Evolutionary conservation across 2,113 vertebrate genomes (phyloP).

Genomic region (Stictonetta naevosa): DNA sequence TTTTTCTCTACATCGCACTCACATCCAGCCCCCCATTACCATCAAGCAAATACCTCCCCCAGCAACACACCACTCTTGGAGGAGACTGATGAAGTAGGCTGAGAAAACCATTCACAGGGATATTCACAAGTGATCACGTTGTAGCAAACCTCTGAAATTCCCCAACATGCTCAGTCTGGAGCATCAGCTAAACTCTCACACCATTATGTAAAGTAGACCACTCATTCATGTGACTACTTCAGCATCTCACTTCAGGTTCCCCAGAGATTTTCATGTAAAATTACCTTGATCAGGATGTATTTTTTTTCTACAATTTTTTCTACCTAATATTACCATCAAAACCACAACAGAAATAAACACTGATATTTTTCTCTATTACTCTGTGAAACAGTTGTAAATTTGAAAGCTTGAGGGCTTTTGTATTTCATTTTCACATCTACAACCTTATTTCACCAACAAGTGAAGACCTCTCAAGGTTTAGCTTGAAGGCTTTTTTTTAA

Average conservation of each 20-base stretch:
- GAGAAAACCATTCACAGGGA: rapidly evolving
- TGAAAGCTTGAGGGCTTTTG: background rate
- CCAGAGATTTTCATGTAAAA: background rate
- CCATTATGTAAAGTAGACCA: background rate
- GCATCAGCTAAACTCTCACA: background rate
- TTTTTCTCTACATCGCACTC: rapidly evolving
- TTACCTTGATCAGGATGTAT: background rate
- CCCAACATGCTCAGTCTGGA: rapidly evolving
- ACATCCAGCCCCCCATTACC: rapidly evolving
- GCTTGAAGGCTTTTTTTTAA: background rate
- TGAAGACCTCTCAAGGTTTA: background rate
- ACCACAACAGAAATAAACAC: background rate
- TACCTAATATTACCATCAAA: background rate
- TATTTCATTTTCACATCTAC: background rate
- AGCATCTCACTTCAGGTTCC: background rate
- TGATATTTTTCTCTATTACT: background rate
- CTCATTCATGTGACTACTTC: background rate
- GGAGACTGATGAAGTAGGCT: rapidly evolving
- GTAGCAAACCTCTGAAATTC: background rate
- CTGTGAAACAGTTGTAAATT: background rate
- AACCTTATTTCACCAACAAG: background rate
- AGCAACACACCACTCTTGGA: rapidly evolving
- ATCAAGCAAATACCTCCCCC: rapidly evolving
- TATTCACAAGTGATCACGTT: rapidly evolving
- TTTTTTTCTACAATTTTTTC: background rate